phyloP scores from a whole-genome alignment of 1,140 invertebrate genomes.

The Lordiphosa mommai region DNA sequence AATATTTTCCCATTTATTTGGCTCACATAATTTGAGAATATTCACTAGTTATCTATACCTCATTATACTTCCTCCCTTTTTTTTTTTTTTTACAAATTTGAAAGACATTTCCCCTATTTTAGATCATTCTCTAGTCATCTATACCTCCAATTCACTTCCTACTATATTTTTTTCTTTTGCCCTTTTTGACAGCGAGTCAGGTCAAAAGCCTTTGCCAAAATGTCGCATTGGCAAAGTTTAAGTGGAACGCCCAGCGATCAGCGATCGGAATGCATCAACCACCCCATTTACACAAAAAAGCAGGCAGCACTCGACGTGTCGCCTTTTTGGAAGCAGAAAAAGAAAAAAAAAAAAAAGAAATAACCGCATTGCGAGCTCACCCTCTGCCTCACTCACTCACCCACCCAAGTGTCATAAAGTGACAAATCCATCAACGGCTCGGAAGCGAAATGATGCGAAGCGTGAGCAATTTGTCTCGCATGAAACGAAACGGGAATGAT shows the following conservation, averaged over 20 bases:
- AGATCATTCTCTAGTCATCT: no score
- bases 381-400: background rate
- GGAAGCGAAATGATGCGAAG: constrained; percentile 55
- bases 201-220: background rate
- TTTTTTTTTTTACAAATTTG: no score
- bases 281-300: background rate
- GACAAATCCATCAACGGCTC: constrained; percentile 67
- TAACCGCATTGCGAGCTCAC: constrained; percentile 31
- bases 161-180: no score
- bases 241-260: background rate
- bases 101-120: no score
- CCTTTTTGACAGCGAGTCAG: no score
- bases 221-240: background rate
- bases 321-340: background rate
- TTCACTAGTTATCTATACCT: no score
- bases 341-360: background rate
- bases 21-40: no score
- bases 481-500: constrained; percentile 39
- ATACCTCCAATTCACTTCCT: no score
- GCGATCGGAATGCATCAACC: background rate
- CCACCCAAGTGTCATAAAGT: constrained; percentile 49
- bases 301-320: constrained; percentile 2
- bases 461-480: constrained; percentile 55
- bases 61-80: no score
- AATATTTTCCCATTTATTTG: no score